These are phyloP conservation scores for Leptinotarsa peninsularis DNA, from an alignment of 2,888 invertebrate species.

Conservation along the genomic window DNA sequence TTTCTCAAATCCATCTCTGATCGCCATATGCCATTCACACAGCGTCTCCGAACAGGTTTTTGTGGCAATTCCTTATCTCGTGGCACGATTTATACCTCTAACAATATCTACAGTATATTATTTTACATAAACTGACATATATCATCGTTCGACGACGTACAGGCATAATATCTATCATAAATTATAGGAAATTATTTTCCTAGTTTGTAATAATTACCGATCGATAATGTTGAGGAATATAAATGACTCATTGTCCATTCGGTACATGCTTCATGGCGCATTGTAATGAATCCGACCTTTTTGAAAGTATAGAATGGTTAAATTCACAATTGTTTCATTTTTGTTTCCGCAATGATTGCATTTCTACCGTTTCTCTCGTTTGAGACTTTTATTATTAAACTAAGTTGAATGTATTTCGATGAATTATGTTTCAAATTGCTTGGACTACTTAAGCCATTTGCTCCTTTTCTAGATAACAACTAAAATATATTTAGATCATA, in stretches of 20 bases:
- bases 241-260: conserved; percentile 20
- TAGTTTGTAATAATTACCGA: conserved; percentile 30
- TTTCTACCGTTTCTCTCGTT: background rate
- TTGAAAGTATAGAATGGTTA: background rate
- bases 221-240: conserved; percentile 30
- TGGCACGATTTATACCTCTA: conserved; percentile 47
- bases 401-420: background rate
- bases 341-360: background rate
- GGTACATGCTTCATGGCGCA: background rate
- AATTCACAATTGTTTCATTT: background rate
- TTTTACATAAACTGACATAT: conserved; percentile 33
- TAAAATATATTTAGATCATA: too few species aligned
- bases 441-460: too few species aligned
- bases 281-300: conserved; percentile 17
- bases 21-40: conserved; percentile 17
- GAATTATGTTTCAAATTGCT: too few species aligned
- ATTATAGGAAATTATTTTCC: conserved; percentile 30
- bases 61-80: conserved; percentile 43
- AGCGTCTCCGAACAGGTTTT: conserved; percentile 34
- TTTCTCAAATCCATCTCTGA: conserved; percentile 19
- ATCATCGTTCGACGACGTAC: conserved; percentile 27
- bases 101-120: conserved; percentile 37
- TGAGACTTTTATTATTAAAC: background rate
- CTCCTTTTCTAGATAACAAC: too few species aligned
- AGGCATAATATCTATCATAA: conserved; percentile 28